Percentiles rank a stretch among this genome's conserved stretches.
phyloP scores from a whole-genome alignment of 2,797 vertebrate species.

The Gila robusta region DNA sequence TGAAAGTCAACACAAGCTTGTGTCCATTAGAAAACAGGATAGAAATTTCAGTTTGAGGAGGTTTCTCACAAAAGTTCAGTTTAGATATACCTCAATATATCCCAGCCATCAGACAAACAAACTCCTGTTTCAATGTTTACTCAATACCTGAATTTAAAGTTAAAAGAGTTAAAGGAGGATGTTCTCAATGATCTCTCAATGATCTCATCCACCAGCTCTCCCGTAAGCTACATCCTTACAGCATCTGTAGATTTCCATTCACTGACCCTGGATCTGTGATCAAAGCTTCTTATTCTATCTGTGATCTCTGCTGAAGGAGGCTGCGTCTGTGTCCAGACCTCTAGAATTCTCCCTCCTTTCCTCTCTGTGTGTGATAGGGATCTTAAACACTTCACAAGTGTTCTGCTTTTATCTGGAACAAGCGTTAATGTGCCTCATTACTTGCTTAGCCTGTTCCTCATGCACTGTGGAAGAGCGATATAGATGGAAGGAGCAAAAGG shows the following conservation, averaged over 20 bases:
- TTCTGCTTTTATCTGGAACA: conserved; percentile 67
- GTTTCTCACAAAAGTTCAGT: neutral
- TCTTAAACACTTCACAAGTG: conserved; percentile 65
- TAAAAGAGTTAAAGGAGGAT: neutral
- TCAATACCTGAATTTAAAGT: conserved; percentile 7
- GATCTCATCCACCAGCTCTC: neutral
- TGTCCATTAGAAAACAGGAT: conserved; percentile 38
- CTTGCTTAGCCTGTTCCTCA: conserved; percentile 58
- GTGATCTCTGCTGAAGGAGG: conserved; percentile 52
- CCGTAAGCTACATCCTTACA: neutral
- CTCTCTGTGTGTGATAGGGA: conserved; percentile 61
- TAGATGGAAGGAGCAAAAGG: conserved; percentile 44
- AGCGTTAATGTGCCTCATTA: conserved; percentile 71
- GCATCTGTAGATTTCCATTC: conserved; percentile 5
- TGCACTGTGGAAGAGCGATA: conserved; percentile 51
- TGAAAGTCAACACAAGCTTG: conserved; percentile 10
- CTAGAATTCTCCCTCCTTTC: conserved; percentile 45
- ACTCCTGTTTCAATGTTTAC: neutral
- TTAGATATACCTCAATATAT: neutral
- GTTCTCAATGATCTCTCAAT: conserved; percentile 6
- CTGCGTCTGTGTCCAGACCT: conserved; percentile 45
- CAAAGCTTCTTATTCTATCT: conserved; percentile 56
- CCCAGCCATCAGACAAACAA: neutral
- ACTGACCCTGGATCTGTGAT: conserved; percentile 24
- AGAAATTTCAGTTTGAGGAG: neutral